Conservation (phyloP, 2,888 invertebrate genomes). For the Apoda limacodes region DNA sequence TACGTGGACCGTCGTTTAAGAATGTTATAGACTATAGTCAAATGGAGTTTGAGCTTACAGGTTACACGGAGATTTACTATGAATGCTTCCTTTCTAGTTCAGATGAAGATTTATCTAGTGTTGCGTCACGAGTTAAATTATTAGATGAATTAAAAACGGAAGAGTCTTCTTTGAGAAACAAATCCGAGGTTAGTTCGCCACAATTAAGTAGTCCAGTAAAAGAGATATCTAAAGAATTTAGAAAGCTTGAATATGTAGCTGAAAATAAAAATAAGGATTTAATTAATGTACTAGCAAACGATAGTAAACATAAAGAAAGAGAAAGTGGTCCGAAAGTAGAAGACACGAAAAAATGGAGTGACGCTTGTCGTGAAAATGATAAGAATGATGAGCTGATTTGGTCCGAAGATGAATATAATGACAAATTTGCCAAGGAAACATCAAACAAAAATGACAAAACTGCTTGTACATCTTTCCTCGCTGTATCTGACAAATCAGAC, state of each 20-base stretch:
- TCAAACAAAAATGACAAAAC: slow-evolving; percentile 17
- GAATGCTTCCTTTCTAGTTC: slow-evolving; percentile 41
- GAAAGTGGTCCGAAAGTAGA: slow-evolving; percentile 28
- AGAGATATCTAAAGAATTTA: slow-evolving; percentile 9
- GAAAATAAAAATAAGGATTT: not conserved
- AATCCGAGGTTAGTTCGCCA: slow-evolving; percentile 24
- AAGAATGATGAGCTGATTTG: slow-evolving; percentile 39
- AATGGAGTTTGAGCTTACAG: slow-evolving; percentile 55
- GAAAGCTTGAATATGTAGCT: slow-evolving; percentile 13
- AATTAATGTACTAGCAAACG: slow-evolving; percentile 2
- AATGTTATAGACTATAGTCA: slow-evolving; percentile 52
- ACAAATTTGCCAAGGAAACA: slow-evolving; percentile 17
- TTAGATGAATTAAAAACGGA: slow-evolving; percentile 39
- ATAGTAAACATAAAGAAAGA: slow-evolving; percentile 20
- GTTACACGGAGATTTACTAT: slow-evolving; percentile 51
- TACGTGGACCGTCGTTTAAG: slow-evolving; percentile 47
- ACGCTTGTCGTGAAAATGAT: slow-evolving; percentile 35
- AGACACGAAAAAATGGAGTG: slow-evolving; percentile 37
- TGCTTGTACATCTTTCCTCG: slow-evolving; percentile 26
- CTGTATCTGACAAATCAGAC: slow-evolving; percentile 41
- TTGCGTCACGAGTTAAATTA: slow-evolving; percentile 47
- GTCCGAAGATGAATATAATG: slow-evolving; percentile 32
- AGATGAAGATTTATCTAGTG: slow-evolving; percentile 44
- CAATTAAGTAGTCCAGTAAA: slow-evolving; percentile 14
- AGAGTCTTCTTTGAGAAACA: slow-evolving; percentile 32